Evolutionary conservation across 2,113 vertebrate species (phyloP).

Genomic region (Ardeotis arabs): DNA sequence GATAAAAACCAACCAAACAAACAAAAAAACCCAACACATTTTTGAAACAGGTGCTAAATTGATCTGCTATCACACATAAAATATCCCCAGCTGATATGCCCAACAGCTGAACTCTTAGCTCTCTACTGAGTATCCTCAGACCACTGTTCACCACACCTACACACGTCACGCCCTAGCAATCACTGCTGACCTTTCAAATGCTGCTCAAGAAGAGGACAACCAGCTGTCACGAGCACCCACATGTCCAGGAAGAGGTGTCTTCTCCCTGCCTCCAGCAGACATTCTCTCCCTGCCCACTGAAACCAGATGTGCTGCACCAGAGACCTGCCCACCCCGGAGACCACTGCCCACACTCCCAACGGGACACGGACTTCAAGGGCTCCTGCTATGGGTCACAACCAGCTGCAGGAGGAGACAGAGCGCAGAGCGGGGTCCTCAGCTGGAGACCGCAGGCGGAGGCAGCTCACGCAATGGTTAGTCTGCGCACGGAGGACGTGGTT

Average conservation of each 20-base stretch:
- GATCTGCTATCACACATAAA: neutral
- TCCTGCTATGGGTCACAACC: neutral
- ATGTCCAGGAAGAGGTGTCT: neutral
- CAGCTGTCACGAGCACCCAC: rapidly evolving
- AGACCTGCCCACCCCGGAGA: neutral
- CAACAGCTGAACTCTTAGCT: neutral
- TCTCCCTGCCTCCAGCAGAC: neutral
- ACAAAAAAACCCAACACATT: neutral
- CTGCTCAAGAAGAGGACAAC: neutral
- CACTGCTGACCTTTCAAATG: neutral
- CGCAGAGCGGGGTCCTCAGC: neutral
- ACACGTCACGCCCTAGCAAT: neutral
- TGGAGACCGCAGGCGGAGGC: rapidly evolving
- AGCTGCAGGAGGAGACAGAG: neutral
- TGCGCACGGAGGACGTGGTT: neutral
- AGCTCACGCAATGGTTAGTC: neutral
- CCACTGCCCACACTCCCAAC: rapidly evolving
- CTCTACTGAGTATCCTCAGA: neutral
- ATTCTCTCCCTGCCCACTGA: neutral
- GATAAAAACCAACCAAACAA: too few species aligned
- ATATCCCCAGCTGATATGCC: neutral
- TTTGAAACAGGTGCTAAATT: neutral
- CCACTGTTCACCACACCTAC: rapidly evolving
- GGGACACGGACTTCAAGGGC: neutral
- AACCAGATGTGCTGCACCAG: rapidly evolving